A percentile compares a stretch with the other conserved stretches of the same genome.
These are phyloP conservation scores for Schizotus pectinicornis DNA, from an alignment of 2,888 invertebrate species.

Conservation along the genomic window DNA sequence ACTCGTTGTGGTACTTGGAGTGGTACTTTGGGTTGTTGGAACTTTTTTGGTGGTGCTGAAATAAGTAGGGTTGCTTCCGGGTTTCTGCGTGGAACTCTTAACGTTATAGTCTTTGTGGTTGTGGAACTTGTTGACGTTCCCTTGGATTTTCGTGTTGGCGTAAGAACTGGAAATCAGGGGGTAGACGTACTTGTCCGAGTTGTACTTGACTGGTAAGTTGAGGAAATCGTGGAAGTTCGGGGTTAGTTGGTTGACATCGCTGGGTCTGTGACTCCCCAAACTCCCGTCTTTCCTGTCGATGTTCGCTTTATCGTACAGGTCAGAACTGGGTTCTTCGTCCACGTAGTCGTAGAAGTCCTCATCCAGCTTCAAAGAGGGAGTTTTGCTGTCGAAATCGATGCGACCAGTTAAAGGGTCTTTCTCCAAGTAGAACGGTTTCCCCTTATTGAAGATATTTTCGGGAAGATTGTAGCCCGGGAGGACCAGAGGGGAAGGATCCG, in stretches of 20 bases:
- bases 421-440: slow-evolving; percentile 72
- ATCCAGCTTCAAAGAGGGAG: slow-evolving; percentile 53
- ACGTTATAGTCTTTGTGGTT: slow-evolving; percentile 57
- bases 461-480: slow-evolving; percentile 59
- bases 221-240: slow-evolving; percentile 73
- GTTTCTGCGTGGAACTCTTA: slow-evolving; percentile 51
- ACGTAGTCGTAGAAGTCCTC: slow-evolving; percentile 51
- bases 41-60: slow-evolving; percentile 38
- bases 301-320: slow-evolving; percentile 54
- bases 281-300: slow-evolving; percentile 59
- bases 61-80: slow-evolving; percentile 54
- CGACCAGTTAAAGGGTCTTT: slow-evolving; percentile 72
- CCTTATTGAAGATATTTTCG: slow-evolving; percentile 69
- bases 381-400: slow-evolving; percentile 66
- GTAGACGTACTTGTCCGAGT: slow-evolving; percentile 71
- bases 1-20: slow-evolving; percentile 42
- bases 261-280: slow-evolving; percentile 59
- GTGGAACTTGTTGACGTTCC: slow-evolving; percentile 64
- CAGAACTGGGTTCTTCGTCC: slow-evolving; percentile 43
- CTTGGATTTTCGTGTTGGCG: slow-evolving; percentile 75
- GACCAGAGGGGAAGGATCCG: slow-evolving; percentile 55
- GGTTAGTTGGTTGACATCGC: slow-evolving; percentile 67
- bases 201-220: slow-evolving; percentile 71
- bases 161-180: slow-evolving; percentile 75
- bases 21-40: slow-evolving; percentile 32